A percentile compares a stretch with the other conserved stretches of the same genome.
Conservation (phyloP, 2,888 invertebrate species). For the Venusia cambrica region DNA sequence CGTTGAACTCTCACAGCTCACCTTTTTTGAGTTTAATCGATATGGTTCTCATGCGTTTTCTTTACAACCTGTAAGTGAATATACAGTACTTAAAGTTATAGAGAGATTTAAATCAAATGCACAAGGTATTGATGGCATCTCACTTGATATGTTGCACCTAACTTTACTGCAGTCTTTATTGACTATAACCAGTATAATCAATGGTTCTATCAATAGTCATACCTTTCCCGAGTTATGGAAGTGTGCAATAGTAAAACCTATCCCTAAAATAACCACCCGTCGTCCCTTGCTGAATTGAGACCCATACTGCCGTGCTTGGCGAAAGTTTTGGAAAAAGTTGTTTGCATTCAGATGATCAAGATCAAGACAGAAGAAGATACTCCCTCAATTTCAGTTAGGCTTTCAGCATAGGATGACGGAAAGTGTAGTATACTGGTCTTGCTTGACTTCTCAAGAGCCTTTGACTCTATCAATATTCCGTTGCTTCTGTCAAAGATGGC, state of each 20-base stretch:
- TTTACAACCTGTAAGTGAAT: neutral
- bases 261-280: neutral
- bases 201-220: neutral
- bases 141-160: neutral
- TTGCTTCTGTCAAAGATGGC: neutral
- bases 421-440: neutral
- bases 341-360: too few species aligned
- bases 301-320: neutral
- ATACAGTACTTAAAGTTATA: neutral
- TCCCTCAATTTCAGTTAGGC: neutral
- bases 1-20: neutral
- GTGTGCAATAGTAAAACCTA: neutral
- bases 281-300: neutral
- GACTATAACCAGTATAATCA: neutral
- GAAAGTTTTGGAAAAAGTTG: too few species aligned
- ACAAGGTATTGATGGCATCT: neutral
- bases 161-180: neutral
- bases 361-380: too few species aligned
- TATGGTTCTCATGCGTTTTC: neutral
- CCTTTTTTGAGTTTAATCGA: neutral
- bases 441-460: conserved; percentile 11
- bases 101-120: neutral
- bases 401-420: conserved; percentile 1
- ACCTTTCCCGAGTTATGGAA: neutral
- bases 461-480: neutral